phyloP scores from a whole-genome alignment of 2,113 vertebrate genomes.

The Fregata magnificens region DNA sequence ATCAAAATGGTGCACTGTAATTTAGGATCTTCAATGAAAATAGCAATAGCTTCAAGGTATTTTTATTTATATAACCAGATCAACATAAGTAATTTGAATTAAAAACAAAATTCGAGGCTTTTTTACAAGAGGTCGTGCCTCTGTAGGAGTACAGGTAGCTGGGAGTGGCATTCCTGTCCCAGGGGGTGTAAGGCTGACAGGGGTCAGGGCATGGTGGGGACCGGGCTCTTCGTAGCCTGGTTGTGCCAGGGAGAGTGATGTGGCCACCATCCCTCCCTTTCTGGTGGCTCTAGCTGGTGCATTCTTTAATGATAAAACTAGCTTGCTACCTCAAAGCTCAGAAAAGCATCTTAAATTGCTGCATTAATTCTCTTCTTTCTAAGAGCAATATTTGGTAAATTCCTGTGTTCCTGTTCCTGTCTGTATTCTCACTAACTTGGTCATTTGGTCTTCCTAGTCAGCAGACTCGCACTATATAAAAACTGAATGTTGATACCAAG shows the following conservation, averaged over 20 bases:
- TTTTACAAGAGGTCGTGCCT: not conserved
- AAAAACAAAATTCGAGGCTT: not conserved
- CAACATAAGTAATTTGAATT: not conserved
- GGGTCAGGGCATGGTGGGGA: not conserved
- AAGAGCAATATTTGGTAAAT: not conserved
- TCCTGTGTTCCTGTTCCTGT: not conserved
- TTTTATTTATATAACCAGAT: not conserved
- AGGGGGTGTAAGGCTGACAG: not conserved
- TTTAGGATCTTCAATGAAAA: not conserved
- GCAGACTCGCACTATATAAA: not conserved
- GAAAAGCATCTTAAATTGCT: not conserved
- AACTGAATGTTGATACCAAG: not conserved
- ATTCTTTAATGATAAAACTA: not conserved
- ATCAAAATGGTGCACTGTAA: not conserved
- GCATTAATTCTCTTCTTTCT: not conserved
- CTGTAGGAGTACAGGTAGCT: not conserved
- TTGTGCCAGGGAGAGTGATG: not conserved
- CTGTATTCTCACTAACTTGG: not conserved
- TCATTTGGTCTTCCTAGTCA: not conserved
- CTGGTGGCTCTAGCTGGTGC: not conserved
- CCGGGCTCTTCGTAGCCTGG: rapidly evolving
- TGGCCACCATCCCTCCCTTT: not conserved
- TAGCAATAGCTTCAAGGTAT: not conserved
- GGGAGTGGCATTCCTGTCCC: not conserved
- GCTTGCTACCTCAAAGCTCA: not conserved